Evolutionary conservation across 2,113 vertebrate species (phyloP).

Genomic region (Burhinus oedicnemus): DNA sequence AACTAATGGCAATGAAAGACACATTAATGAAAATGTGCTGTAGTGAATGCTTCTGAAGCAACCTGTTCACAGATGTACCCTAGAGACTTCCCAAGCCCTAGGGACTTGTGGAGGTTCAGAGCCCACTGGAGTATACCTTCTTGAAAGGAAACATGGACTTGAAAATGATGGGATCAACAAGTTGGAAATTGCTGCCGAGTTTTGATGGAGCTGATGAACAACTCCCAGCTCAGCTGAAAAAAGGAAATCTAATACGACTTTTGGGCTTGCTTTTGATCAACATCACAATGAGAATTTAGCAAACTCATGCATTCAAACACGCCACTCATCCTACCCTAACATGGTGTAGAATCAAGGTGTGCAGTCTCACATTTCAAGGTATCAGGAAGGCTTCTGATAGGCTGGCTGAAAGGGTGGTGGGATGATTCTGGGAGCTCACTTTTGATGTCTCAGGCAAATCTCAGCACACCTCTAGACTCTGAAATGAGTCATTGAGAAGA

Average conservation of each 20-base stretch:
- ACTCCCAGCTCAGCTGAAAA: not conserved
- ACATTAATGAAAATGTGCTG: not conserved
- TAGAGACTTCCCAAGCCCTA: not conserved
- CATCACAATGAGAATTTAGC: not conserved
- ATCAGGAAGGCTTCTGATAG: not conserved
- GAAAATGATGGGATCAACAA: not conserved
- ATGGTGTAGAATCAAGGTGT: not conserved
- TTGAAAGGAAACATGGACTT: not conserved
- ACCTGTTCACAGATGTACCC: not conserved
- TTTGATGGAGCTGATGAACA: not conserved
- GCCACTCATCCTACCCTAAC: not conserved
- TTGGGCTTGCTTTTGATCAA: not conserved
- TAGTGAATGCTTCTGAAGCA: not conserved
- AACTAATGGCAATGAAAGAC: not conserved
- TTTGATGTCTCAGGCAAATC: not conserved
- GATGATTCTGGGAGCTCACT: not conserved
- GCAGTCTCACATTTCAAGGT: not conserved
- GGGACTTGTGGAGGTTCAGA: not conserved
- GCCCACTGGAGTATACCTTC: not conserved
- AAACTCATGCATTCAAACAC: not conserved
- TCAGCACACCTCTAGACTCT: not conserved
- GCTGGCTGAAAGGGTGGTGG: not conserved
- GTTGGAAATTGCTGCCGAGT: not conserved
- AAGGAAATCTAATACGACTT: not conserved
- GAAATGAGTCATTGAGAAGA: not conserved